Evolutionary conservation across 1,140 invertebrate genomes (phyloP), one percentile per base, ranked within the genome.

Genomic region (Medauroidea extradentata): DNA sequence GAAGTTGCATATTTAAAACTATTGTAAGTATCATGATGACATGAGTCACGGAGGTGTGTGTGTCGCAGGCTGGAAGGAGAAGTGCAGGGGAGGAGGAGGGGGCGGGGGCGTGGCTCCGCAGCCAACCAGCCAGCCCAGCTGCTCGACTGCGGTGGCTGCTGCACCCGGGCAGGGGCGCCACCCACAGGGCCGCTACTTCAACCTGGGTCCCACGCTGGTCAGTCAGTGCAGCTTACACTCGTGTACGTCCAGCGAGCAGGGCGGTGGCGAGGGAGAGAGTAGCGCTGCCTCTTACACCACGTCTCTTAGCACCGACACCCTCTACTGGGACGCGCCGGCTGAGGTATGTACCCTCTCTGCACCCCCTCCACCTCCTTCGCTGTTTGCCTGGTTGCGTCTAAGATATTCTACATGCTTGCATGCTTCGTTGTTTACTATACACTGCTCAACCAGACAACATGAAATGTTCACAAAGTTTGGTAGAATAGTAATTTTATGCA

Each of bases 171-270:
- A 19, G 23, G 21, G 21, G 11, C 13, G 21, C 13, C 48, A 21
- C 11, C 14, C 8, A 21, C 13, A 14, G 11, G 29, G 0, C 38
- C 65, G 75, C 3, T 79, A 81, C 63, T 78, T 79, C 61, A 77
- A 82, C 27, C 75, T 84, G n/a, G 82, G 83, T 53, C 78, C 82
- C 0, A 83, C 82, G 3, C 68, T 77, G 18, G 72, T 77, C 0
- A 90, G 88, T 53, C 88, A 90, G 48, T 89, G 89, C 62, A 91
- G 88, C 72, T 72, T 91, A 14, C 88, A 90, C 65, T 90, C 88
- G 0, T 89, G 88, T 62, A 87, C 87, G 0, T 89, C 87, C 2
- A 90, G 86, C 65, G 87, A 88, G 55, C 72, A 85, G n/a, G 83
- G 63, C 53, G 62, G 41, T 34, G 53, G 50, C 11, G 59, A 60